These are phyloP conservation scores for Cebus imitator DNA, from an alignment of 2,113 vertebrate genomes.

Conservation along the genomic window DNA sequence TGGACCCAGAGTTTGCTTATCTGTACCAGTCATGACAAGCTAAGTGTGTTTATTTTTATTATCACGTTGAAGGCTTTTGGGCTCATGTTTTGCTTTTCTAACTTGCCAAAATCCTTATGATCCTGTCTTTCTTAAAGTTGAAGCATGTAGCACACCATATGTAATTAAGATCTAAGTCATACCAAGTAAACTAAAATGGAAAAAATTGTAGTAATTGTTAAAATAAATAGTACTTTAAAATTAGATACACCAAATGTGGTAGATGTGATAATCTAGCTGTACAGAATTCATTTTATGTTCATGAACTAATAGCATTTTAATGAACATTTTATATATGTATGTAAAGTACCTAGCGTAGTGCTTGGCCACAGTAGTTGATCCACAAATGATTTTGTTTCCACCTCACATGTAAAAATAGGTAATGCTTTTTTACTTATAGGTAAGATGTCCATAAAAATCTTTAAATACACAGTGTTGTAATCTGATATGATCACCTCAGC, in stretches of 20 bases:
- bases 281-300: neutral
- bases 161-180: neutral
- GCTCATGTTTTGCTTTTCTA: neutral
- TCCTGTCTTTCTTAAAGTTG: neutral
- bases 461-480: neutral
- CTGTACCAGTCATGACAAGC: neutral
- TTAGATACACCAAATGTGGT: neutral
- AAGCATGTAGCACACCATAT: conserved; percentile 4
- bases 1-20: neutral
- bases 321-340: neutral
- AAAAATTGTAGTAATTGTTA: neutral
- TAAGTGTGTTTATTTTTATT: neutral
- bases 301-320: neutral
- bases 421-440: neutral
- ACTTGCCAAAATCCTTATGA: neutral
- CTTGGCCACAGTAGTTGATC: neutral
- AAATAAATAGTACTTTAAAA: neutral
- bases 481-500: neutral
- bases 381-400: neutral
- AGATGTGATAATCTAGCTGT: neutral
- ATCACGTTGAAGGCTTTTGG: neutral
- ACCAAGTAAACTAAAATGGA: neutral
- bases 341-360: neutral
- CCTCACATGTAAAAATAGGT: neutral
- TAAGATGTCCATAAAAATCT: neutral